Base-by-base conservation (phyloP, 1,140 invertebrate species). In the Neodiprion pinetum region DNA sequence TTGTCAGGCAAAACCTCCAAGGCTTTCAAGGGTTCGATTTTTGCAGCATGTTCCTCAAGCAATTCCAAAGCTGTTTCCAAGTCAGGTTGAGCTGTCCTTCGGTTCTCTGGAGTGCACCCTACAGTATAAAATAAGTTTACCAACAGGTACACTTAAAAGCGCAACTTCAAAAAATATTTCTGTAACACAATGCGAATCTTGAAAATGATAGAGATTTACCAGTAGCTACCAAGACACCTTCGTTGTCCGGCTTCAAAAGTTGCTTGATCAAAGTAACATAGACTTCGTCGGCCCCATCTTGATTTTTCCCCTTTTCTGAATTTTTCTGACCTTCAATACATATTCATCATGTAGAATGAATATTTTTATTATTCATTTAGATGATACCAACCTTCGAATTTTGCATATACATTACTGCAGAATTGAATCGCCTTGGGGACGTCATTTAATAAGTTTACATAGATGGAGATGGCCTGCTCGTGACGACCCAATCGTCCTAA, bases 401-500 rank as follows among this genome's bases (percentile, higher is more conserved):
- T 83, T 7, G 80, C 73, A 72, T 91, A 92, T 72, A 94, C 92
- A 84, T 91, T 93, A 80, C 94, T 91, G 83, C 97, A 98, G 88
- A 98, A 99, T 72, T 92, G 87, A 80, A 95, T 93, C 0, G 98
- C 98, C 82, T 93, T 92, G 0, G 92, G 82, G 21, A 94, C 91
- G 88, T 99, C 94, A 67, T 96, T 93, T 74, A 93, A 93, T 80
- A 90, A 93, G 89, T 90, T 95, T 80, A 98, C 92, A 85, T 99
- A 99, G 83, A 99, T 97, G 0, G 93, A 93, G 66, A 99, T 88
- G 3, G 96, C 97, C 85, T 99, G 95, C 82, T 99, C 94, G 89
- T 98, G 95, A 67, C 93, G 88, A 9, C 95, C 96, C 1, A 99
- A 89, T 79, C 95, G 93, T 5, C 97, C 97, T 17, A 98, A 88